Evolutionary conservation across 2,113 vertebrate species (phyloP), one percentile per base, ranked within the genome.

Genomic region (Oryzias woworae): DNA sequence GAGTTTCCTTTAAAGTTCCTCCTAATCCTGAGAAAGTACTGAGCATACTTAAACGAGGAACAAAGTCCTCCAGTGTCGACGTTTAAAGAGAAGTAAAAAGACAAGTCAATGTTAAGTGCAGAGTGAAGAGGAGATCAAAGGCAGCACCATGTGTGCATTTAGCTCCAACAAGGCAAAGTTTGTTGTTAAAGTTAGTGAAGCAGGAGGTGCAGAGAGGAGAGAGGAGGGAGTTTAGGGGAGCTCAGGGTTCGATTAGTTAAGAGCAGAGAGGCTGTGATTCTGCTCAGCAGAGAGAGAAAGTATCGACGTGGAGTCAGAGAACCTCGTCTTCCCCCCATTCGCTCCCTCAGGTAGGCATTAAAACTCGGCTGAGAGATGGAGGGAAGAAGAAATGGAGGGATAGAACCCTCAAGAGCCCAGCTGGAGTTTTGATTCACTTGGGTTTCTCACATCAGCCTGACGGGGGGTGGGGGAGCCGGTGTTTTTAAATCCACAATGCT

Each of bases 341-440:
- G 23, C 63, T 87, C 87, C 88, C 88, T 83, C 87, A 82, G 85
- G 85, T 86, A 53, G 78, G 80, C 81, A 80, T 88, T 86, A 86
- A 81, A 83, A 77, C 69, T 75, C 22, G 53, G 66, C 75, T 62
- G 45, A 80, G 74, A 58, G 63, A 67, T 73, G 64, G 36, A 36
- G 36, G 36, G 36, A 36, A 36, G 36, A 36, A 8, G 36, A 10
- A 12, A 61, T 3, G 26, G 74, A 67, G 46, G 51, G 58, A 42
- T 28, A 31, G 59, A 72, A 66, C 75, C 78, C 78, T 64, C 14
- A 1, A 73, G 78, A 73, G 67, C 43, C 57, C 22, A 46, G 51
- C n/a, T 22, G 16, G 52, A 69, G 75, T 80, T 85, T 86, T 71
- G 85, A 87, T 87, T 83, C 72, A 46, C 70, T 5, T 14, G 60